A percentile compares a stretch with the other conserved stretches of the same genome.
phyloP scores from a whole-genome alignment of 1,140 invertebrate genomes.

The Alviniconcha marisindica region DNA sequence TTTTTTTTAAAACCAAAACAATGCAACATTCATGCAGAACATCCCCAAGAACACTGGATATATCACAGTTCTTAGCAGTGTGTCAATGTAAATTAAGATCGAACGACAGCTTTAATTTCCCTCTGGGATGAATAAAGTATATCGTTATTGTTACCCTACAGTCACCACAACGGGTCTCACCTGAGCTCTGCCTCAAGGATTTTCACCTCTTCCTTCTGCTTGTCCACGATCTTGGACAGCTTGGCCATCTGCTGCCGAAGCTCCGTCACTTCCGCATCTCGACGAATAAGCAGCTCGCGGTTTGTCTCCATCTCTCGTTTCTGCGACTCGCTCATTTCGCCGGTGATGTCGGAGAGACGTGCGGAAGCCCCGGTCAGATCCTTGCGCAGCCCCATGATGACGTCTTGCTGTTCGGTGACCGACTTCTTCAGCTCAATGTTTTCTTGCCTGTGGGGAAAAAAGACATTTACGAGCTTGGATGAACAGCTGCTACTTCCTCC shows the following conservation, averaged over 20 bases:
- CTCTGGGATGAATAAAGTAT: too few species aligned
- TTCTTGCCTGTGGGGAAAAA: slow-evolving; percentile 61
- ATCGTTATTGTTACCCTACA: too few species aligned
- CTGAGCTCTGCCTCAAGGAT: slow-evolving; percentile 62
- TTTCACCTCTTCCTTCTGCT: slow-evolving; percentile 71
- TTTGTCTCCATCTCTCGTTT: slow-evolving; percentile 75
- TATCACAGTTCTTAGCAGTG: too few species aligned
- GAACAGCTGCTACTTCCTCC: too few species aligned
- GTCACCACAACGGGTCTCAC: slow-evolving; percentile 48
- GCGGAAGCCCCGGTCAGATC: slow-evolving; percentile 74
- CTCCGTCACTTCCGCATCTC: slow-evolving; percentile 68
- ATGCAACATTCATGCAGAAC: too few species aligned
- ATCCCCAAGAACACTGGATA: too few species aligned
- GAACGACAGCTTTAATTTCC: too few species aligned
- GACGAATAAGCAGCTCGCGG: slow-evolving; percentile 60
- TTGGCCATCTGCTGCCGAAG: slow-evolving; percentile 73
- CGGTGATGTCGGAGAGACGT: slow-evolving; percentile 73
- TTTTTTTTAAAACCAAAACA: too few species aligned
- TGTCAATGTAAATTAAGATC: too few species aligned
- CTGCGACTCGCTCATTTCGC: slow-evolving; percentile 75
- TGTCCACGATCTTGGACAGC: slow-evolving; percentile 74
- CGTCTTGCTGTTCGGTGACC: slow-evolving; percentile 69
- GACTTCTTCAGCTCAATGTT: slow-evolving; percentile 69
- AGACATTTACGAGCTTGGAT: neutral
- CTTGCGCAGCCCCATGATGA: slow-evolving; percentile 69